Evolutionary conservation across 2,113 vertebrate genomes (phyloP).

Genomic region (Gallinago undulata): DNA sequence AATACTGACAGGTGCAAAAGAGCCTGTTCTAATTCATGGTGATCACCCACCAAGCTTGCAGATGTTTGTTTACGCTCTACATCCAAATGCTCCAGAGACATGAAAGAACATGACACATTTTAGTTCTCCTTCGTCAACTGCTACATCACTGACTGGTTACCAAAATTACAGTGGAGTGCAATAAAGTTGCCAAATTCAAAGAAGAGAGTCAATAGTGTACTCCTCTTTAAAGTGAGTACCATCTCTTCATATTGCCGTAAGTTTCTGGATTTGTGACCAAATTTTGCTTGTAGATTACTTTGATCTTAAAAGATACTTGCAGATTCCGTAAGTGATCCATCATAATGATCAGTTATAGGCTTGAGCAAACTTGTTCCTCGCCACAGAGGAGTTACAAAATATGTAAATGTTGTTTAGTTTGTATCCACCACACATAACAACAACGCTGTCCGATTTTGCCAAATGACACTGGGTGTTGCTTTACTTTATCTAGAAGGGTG

Average conservation of each 20-base stretch:
- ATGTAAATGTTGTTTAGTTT: slow-evolving; percentile 18
- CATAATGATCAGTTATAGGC: not conserved
- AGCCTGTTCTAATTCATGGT: not conserved
- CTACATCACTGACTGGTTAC: not conserved
- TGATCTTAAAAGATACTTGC: not conserved
- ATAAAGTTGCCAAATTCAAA: not conserved
- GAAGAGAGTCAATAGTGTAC: not conserved
- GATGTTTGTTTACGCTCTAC: not conserved
- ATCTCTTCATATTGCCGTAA: not conserved
- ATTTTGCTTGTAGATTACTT: slow-evolving; percentile 5
- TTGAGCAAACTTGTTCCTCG: not conserved
- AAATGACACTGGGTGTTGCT: not conserved
- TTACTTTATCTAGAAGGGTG: not conserved
- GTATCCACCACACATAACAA: not conserved
- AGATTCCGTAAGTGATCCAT: not conserved
- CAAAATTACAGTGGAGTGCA: not conserved
- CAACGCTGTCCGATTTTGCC: not conserved
- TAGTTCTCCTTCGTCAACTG: not conserved
- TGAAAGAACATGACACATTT: slow-evolving; percentile 12
- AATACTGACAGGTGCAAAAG: not conserved
- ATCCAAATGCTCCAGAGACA: not conserved
- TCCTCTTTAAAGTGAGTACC: not conserved
- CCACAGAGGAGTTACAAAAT: not conserved
- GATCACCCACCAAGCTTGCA: not conserved
- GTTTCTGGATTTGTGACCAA: not conserved